Base-by-base conservation (phyloP, 2,888 invertebrate genomes). In the Deroplatys truncata region DNA sequence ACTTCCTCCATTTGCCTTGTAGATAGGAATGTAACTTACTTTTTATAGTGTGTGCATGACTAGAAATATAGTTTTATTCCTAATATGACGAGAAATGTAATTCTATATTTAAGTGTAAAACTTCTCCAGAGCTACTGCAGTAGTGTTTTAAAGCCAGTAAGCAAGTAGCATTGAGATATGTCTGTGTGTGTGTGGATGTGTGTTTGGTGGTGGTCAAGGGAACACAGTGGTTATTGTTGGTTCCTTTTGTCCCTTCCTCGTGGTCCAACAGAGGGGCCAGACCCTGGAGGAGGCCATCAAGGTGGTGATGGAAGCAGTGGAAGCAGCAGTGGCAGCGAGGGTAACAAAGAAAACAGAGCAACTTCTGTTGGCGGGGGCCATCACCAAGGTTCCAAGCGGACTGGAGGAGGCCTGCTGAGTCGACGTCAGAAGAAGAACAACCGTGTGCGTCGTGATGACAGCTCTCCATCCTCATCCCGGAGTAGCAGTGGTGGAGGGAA, bases 391-490 rank as follows among this genome's bases (percentile, higher is more conserved):
- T 72, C 56, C 56, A 88, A 89, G 83, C 83, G 88, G 72, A 84
- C 87, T 89, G 49, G 89, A 84, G 86, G 88, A 84, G 89, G 88
- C 84, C 29, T 83, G 86, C 86, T 92, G 93, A 94, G 95, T 94
- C 93, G 94, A 82, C 93, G 95, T 1, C 93, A 95, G 4, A 95
- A 95, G 91, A 93, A 94, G 25, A 95, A 95, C 91, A 95, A 95
- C 91, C 93, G 94, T 28, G 90, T 90, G 20, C 91, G 92, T 28
- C 91, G 92, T 83, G 91, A 91, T 82, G 91, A 92, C 88, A 90
- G 91, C 86, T 92, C 92, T 7, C 92, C 92, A 16, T 86, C 82
- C 31, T 43, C 86, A 56, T 31, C 84, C 85, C 92, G 91, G 85
- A 35, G 88, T 31, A 20, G 84, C 82, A 89, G 88, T 86, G 13